A percentile compares a stretch with the other conserved stretches of the same genome.
Evolutionary conservation across 2,797 vertebrate genomes (phyloP).

Genomic region (Coluber constrictor): DNA sequence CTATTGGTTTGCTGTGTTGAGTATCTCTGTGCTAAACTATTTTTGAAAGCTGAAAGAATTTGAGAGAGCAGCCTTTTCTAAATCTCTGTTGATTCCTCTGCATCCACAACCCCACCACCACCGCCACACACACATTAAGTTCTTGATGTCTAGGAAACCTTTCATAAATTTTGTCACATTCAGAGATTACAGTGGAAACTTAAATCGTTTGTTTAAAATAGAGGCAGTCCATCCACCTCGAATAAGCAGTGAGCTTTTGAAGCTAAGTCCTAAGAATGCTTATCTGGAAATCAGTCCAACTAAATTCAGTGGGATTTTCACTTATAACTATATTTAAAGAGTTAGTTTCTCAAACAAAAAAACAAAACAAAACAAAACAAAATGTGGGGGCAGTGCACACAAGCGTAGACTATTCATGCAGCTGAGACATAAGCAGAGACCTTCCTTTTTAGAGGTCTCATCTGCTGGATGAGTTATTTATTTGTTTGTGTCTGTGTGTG

Average conservation of each 20-base stretch:
- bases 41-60: neutral
- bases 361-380: neutral
- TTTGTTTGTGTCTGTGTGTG: neutral
- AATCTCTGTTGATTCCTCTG: neutral
- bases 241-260: slow-evolving; percentile 3
- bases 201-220: neutral
- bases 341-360: neutral
- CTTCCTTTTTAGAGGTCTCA: neutral
- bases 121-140: neutral
- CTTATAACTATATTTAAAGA: neutral
- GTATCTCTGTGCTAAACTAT: neutral
- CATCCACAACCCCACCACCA: neutral
- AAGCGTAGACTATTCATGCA: neutral
- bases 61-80: neutral
- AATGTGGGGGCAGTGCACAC: neutral
- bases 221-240: neutral
- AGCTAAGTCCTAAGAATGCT: neutral
- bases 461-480: neutral
- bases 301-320: neutral
- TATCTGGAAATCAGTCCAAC: neutral
- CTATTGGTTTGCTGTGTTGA: neutral
- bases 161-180: neutral
- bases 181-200: neutral
- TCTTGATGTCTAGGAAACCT: neutral
- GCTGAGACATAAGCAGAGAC: neutral